Evolutionary conservation across 2,888 invertebrate genomes (phyloP).

Genomic region (Yponomeuta cagnagella): DNA sequence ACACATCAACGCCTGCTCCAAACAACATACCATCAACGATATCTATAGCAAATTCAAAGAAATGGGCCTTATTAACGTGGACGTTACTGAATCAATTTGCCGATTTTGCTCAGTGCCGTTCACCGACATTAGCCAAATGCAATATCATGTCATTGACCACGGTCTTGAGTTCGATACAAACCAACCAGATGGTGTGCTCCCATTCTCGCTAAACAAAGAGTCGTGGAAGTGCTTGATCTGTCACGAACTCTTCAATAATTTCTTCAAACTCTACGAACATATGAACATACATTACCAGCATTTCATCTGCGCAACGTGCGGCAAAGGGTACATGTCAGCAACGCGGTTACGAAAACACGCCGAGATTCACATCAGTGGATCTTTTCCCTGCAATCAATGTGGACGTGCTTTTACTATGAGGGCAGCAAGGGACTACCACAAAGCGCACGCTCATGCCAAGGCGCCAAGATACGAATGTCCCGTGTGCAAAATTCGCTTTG

Average conservation of each 20-base stretch:
- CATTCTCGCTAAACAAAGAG: constrained; percentile 55
- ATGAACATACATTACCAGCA: constrained; percentile 66
- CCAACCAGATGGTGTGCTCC: constrained; percentile 59
- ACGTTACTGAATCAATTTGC: constrained; percentile 49
- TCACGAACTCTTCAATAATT: constrained; percentile 52
- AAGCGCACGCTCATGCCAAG: constrained; percentile 52
- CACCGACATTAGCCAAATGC: constrained; percentile 40
- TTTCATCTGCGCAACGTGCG: constrained; percentile 62
- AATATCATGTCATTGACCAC: constrained; percentile 49
- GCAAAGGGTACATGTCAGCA: constrained; percentile 65
- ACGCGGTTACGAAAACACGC: constrained; percentile 60
- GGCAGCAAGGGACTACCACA: constrained; percentile 57
- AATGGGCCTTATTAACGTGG: constrained; percentile 62
- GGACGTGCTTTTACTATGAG: constrained; percentile 52
- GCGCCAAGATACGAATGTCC: constrained; percentile 61
- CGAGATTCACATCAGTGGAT: constrained; percentile 56
- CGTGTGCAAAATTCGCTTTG: constrained; percentile 54
- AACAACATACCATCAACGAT: constrained; percentile 45
- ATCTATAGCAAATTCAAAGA: constrained; percentile 65
- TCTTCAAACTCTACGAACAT: constrained; percentile 62
- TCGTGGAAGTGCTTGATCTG: constrained; percentile 59
- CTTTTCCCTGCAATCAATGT: constrained; percentile 59
- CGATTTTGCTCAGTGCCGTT: constrained; percentile 43
- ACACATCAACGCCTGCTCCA: constrained; percentile 47
- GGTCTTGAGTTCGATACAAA: constrained; percentile 43